Evolutionary conservation across 2,888 invertebrate genomes (phyloP), one percentile per base, ranked within the genome.

Genomic region (Epinotia ramella): DNA sequence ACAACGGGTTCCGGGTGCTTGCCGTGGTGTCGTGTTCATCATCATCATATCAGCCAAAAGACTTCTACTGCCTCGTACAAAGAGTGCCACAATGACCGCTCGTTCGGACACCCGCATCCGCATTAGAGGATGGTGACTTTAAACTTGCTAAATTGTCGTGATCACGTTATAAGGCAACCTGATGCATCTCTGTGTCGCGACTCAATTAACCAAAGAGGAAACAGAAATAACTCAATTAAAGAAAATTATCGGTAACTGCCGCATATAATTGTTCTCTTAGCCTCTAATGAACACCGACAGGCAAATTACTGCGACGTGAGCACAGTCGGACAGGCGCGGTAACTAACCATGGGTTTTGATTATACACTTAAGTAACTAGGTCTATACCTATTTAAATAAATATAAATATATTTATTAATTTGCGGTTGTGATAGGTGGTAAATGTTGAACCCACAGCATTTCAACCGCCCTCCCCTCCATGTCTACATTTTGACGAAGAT

Each of bases 271-370:
- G 60, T 69, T 46, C 46, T 46, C 24, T 46, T 46, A 9, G 69
- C 44, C 40, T 73, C 57, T 73, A 68, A 73, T 63, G 28, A 56
- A 63, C 56, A 63, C 63, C 28, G 73, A 68, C 68, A 63, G 44
- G 20, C 33, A 63, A 73, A 73, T 73, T 63, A 56, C 56, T 56
- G 62, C 18, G n/a, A 53, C n/a, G 53, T n/a, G 53, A 53, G 5
- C 1, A 53, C n/a, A 53, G 53, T 53, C 53, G n/a, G n/a, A 53
- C 53, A 53, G 53, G 53, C 53, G 53, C 53, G 53, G 53, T n/a
- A 2, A 53, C n/a, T 53, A 53, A 53, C 53, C n/a, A 53, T 53
- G 49, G 16, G 6, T 33, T 49, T 3, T 49, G n/a, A 49, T 49
- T 49, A 49, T 49, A 16, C 49, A 16, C 5, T 49, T 49, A 49